Conservation (phyloP, 2,888 invertebrate species). For the Ormyrus thymus region DNA sequence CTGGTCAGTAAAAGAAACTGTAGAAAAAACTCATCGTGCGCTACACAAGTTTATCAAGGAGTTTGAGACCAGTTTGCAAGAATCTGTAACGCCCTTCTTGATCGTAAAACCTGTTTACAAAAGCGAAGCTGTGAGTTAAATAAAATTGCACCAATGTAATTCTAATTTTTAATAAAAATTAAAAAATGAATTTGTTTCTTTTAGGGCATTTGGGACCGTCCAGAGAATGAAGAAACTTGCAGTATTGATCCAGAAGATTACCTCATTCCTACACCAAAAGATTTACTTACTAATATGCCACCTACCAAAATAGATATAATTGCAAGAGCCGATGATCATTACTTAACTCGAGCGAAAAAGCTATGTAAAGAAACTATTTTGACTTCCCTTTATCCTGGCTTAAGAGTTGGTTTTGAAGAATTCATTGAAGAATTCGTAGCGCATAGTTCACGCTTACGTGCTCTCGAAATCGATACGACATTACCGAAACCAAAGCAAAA, state of each 20-base stretch:
- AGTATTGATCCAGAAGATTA: conserved; percentile 70
- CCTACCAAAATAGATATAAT: conserved; percentile 67
- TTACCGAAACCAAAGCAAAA: conserved; percentile 84
- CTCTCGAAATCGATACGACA: conserved; percentile 77
- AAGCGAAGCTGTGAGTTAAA: conserved; percentile 44
- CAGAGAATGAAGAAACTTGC: conserved; percentile 65
- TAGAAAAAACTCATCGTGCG: conserved; percentile 90
- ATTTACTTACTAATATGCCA: background rate
- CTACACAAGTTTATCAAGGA: conserved; percentile 91
- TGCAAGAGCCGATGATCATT: conserved; percentile 73
- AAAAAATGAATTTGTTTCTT: background rate
- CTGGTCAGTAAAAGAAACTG: conserved; percentile 92
- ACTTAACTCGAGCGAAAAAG: conserved; percentile 79
- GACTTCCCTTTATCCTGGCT: conserved; percentile 78
- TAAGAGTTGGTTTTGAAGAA: conserved; percentile 81
- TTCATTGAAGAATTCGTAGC: conserved; percentile 82
- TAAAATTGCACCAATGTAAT: background rate
- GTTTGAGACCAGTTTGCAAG: conserved; percentile 81
- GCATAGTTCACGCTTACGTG: conserved; percentile 81
- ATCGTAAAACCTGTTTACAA: conserved; percentile 70
- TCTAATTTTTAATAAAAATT: background rate
- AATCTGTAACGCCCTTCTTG: conserved; percentile 63
- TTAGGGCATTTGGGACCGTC: conserved; percentile 69
- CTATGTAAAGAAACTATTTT: conserved; percentile 81
- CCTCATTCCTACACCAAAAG: conserved; percentile 60